phyloP scores from a whole-genome alignment of 2,113 vertebrate genomes.

The Neodon shergylaensis region DNA sequence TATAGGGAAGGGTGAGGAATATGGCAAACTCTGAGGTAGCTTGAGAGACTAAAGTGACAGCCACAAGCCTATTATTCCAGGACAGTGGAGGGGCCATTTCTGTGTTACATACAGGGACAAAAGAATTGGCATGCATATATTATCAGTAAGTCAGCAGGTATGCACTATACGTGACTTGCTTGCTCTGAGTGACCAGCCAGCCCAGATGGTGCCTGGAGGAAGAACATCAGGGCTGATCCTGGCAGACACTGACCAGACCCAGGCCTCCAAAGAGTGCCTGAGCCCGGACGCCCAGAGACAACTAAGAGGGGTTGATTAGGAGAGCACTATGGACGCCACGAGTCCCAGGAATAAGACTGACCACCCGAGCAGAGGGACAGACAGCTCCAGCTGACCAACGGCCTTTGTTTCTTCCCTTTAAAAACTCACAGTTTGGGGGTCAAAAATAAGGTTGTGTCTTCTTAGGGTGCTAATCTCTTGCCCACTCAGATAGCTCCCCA shows the following conservation, averaged over 20 bases:
- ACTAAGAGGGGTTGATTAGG: neutral
- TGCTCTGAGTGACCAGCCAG: neutral
- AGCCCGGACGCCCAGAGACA: neutral
- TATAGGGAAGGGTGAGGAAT: neutral
- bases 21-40: neutral
- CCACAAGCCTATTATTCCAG: neutral
- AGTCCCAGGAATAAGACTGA: neutral
- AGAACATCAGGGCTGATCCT: neutral
- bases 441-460: neutral
- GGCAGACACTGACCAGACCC: neutral
- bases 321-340: accelerated
- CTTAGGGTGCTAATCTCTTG: neutral
- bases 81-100: too few species aligned
- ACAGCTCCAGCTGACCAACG: neutral
- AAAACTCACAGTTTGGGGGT: neutral
- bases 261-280: neutral
- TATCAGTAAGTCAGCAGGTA: neutral
- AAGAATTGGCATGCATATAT: neutral
- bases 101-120: neutral
- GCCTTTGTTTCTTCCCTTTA: neutral
- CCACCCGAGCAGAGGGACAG: neutral
- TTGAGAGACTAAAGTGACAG: neutral
- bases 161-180: neutral
- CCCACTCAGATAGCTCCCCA: neutral
- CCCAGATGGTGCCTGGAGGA: neutral